Evolutionary conservation across 2,888 invertebrate species (phyloP).

Genomic region (Cheilosia soror): DNA sequence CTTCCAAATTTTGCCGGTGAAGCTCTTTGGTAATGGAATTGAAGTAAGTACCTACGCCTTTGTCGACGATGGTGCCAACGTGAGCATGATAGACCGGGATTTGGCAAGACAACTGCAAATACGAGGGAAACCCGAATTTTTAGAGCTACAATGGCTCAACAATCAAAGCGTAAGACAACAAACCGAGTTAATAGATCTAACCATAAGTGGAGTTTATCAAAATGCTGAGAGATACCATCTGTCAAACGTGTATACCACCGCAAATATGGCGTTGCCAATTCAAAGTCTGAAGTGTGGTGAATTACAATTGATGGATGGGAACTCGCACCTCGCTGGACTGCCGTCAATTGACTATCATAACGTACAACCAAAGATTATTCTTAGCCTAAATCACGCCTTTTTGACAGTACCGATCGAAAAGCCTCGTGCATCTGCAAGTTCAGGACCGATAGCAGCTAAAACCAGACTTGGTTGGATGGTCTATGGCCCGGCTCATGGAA

Average conservation of each 20-base stretch:
- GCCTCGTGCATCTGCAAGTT: not conserved
- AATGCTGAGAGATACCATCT: constrained; percentile 17
- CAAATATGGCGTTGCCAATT: constrained; percentile 32
- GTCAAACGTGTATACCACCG: constrained; percentile 13
- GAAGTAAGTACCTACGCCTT: constrained; percentile 24
- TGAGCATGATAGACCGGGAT: constrained; percentile 19
- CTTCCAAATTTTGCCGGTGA: constrained; percentile 15
- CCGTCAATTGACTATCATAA: constrained; percentile 28
- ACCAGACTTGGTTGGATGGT: constrained; percentile 17
- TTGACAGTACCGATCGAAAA: constrained; percentile 33
- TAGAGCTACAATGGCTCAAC: constrained; percentile 34
- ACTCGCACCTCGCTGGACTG: not conserved
- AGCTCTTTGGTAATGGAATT: constrained; percentile 12
- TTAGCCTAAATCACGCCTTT: constrained; percentile 37
- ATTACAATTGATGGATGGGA: not conserved
- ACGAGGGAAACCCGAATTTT: not conserved
- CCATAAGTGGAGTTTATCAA: constrained; percentile 7
- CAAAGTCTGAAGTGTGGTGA: constrained; percentile 1
- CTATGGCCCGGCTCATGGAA: not conserved
- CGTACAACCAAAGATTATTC: constrained; percentile 47
- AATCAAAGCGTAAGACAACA: not conserved
- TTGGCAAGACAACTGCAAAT: constrained; percentile 1
- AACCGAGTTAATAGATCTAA: not conserved
- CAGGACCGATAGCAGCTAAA: not conserved
- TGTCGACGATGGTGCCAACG: constrained; percentile 35